These are phyloP conservation scores for Bufo gargarizans DNA, from an alignment of 2,113 vertebrate genomes.

Conservation along the genomic window DNA sequence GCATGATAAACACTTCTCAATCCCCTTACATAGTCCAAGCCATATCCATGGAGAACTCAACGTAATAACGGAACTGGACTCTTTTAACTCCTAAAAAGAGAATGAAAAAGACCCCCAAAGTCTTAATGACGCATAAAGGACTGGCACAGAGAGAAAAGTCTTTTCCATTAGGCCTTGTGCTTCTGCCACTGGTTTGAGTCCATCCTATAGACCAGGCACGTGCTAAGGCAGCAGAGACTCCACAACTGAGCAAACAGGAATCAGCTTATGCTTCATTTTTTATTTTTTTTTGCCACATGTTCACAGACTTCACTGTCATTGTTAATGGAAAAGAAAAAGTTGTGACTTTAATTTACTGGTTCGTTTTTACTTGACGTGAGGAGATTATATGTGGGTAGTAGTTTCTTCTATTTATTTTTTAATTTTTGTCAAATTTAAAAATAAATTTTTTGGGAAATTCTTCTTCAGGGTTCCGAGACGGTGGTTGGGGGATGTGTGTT, in stretches of 20 bases:
- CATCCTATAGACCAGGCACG: constrained; percentile 7
- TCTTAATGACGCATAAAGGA: constrained; percentile 35
- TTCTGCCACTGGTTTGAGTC: constrained; percentile 23
- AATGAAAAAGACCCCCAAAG: background rate
- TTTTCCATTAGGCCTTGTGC: constrained; percentile 20
- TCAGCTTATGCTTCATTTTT: background rate
- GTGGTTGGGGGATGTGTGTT: background rate
- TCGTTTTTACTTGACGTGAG: constrained; percentile 1
- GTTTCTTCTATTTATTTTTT: background rate
- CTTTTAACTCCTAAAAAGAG: constrained; percentile 31
- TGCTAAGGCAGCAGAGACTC: constrained; percentile 44
- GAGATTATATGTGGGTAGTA: background rate
- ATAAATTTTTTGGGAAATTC: background rate
- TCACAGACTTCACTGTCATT: constrained; percentile 42
- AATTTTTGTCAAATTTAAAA: constrained; percentile 6
- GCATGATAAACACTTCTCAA: background rate
- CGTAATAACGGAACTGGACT: constrained; percentile 5
- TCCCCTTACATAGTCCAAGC: constrained; percentile 16
- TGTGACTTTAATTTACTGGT: background rate
- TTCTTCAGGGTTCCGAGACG: background rate
- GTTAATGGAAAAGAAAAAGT: constrained; percentile 7
- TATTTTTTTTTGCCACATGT: constrained; percentile 7
- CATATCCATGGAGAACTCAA: constrained; percentile 24
- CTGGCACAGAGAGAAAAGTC: constrained; percentile 47
- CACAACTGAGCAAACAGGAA: background rate